phyloP scores from a whole-genome alignment of 2,888 invertebrate species.

The Sphaerophoria rueppellii region DNA sequence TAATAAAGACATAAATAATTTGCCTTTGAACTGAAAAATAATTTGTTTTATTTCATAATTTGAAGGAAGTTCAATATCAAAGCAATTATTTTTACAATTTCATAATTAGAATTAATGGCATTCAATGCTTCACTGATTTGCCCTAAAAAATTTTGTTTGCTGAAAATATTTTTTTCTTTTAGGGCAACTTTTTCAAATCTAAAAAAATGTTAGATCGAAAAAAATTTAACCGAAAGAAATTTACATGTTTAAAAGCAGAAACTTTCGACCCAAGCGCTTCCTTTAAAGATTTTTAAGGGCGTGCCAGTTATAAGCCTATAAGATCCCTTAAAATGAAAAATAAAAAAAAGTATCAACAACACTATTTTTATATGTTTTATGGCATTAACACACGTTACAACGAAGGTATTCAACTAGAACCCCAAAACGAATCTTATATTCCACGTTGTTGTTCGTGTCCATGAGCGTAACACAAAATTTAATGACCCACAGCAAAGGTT shows the following conservation, averaged over 20 bases:
- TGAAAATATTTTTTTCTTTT: too few species aligned
- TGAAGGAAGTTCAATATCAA: too few species aligned
- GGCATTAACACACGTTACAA: constrained; percentile 23
- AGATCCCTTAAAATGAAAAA: constrained; percentile 15
- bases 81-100: background rate
- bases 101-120: too few species aligned
- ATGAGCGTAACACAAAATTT: constrained; percentile 69
- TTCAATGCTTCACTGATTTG: too few species aligned
- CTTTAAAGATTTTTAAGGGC: constrained; percentile 11
- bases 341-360: background rate
- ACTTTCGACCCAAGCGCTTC: background rate
- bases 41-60: too few species aligned
- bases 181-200: too few species aligned
- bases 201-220: too few species aligned
- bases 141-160: too few species aligned
- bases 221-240: too few species aligned
- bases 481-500: constrained; percentile 70
- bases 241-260: background rate
- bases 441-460: constrained; percentile 60
- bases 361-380: constrained; percentile 21
- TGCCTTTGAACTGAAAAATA: too few species aligned
- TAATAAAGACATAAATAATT: too few species aligned
- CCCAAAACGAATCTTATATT: constrained; percentile 41
- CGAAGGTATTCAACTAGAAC: constrained; percentile 31
- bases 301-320: background rate